Conservation (phyloP, 2,888 invertebrate species). For the Drosophila greeni region DNA sequence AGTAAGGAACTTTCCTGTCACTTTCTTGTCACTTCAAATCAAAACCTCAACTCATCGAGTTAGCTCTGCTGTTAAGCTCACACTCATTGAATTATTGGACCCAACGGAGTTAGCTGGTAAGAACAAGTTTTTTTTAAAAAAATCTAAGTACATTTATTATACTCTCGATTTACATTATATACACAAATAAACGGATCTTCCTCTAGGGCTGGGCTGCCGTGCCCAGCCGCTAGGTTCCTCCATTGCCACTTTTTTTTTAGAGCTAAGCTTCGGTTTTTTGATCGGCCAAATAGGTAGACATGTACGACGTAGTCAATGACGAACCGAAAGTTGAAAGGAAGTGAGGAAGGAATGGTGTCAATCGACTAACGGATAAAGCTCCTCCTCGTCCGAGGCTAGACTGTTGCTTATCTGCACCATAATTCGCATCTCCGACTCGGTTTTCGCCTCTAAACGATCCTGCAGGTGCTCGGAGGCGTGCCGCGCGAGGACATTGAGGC, state of each 20-base stretch:
- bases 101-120: too few relatives aligned
- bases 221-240: not conserved
- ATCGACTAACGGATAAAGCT: not conserved
- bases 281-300: not conserved
- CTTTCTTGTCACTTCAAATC: too few relatives aligned
- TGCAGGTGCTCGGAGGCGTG: constrained; percentile 29
- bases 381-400: not conserved
- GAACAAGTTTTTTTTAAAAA: not conserved
- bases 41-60: not conserved
- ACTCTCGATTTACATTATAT: not conserved
- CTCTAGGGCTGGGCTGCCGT: not conserved
- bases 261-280: not conserved
- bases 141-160: constrained; percentile 2
- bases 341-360: not conserved
- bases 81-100: not conserved
- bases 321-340: not conserved
- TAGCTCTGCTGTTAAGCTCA: not conserved
- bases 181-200: not conserved
- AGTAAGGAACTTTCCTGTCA: too few relatives aligned
- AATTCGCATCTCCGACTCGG: not conserved
- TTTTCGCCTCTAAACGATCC: constrained; percentile 23
- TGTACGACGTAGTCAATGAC: not conserved
- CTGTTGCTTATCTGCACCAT: not conserved
- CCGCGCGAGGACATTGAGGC: constrained; percentile 37
- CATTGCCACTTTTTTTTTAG: not conserved